Evolutionary conservation across 1,140 invertebrate genomes (phyloP).

Genomic region (Coelopa frigida): DNA sequence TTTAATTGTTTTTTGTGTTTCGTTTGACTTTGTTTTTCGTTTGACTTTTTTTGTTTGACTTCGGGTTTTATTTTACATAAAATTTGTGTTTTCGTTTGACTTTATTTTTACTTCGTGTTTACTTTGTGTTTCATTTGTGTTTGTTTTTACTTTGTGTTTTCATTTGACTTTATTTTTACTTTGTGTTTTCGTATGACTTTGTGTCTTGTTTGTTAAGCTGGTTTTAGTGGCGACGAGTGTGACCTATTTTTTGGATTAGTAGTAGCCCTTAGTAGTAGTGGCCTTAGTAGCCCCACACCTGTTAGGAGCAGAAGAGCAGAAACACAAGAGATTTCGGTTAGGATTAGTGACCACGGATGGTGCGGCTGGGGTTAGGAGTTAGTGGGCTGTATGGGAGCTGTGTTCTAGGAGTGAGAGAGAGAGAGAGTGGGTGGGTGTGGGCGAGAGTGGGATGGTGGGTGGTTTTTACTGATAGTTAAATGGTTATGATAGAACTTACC

Average conservation of each 20-base stretch:
- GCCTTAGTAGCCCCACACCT: conserved; percentile 46
- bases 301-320: conserved; percentile 31
- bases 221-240: neutral
- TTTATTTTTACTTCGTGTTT: neutral
- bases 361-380: neutral
- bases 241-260: conserved; percentile 20
- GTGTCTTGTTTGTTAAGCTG: neutral
- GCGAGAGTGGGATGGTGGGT: too few species aligned
- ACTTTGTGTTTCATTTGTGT: neutral
- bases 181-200: conserved; percentile 8
- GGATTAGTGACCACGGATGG: too few species aligned
- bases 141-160: neutral
- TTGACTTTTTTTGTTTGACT: conserved; percentile 3
- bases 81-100: conserved; percentile 3
- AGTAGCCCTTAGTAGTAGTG: too few species aligned
- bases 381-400: too few species aligned
- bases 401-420: conserved; percentile 20
- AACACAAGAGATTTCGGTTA: neutral
- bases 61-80: conserved; percentile 1
- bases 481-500: too few species aligned
- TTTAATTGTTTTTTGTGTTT: neutral
- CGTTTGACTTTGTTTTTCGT: neutral
- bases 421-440: conserved; percentile 7
- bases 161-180: conserved; percentile 8
- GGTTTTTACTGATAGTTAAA: too few species aligned